These are phyloP conservation scores for Belonocnema kinseyi DNA, from an alignment of 1,140 invertebrate genomes.

Conservation along the genomic window DNA sequence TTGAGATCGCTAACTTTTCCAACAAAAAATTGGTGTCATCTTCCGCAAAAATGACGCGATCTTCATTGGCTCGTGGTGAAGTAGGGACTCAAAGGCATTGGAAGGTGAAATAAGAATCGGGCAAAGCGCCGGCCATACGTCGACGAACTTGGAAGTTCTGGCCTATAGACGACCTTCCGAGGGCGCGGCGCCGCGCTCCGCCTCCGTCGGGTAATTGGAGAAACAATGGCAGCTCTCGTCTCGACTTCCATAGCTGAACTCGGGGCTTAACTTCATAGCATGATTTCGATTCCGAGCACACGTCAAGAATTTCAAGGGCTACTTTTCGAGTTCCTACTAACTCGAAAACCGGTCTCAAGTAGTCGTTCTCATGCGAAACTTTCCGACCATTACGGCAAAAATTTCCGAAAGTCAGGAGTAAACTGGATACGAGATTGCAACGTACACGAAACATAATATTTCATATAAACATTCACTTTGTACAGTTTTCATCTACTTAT, in stretches of 20 bases:
- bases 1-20: too few species aligned
- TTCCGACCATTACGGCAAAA: neutral
- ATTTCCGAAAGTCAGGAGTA: neutral
- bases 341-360: neutral
- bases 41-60: too few species aligned
- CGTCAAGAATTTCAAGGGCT: conserved; percentile 13
- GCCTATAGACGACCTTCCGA: conserved; percentile 68
- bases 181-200: conserved; percentile 72
- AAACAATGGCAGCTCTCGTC: conserved; percentile 68
- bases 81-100: neutral
- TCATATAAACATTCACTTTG: too few species aligned
- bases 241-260: conserved; percentile 16
- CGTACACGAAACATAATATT: neutral
- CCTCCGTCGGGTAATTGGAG: conserved; percentile 60
- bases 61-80: too few species aligned
- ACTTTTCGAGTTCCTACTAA: conserved; percentile 1
- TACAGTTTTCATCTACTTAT: too few species aligned
- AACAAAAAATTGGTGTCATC: too few species aligned
- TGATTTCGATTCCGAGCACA: conserved; percentile 22
- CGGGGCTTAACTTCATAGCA: neutral
- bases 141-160: conserved; percentile 48
- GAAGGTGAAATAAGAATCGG: conserved; percentile 9
- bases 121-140: conserved; percentile 38
- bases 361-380: neutral
- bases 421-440: neutral